Evolutionary conservation across 1,140 invertebrate species (phyloP).

Genomic region (Alviniconcha marisindica): DNA sequence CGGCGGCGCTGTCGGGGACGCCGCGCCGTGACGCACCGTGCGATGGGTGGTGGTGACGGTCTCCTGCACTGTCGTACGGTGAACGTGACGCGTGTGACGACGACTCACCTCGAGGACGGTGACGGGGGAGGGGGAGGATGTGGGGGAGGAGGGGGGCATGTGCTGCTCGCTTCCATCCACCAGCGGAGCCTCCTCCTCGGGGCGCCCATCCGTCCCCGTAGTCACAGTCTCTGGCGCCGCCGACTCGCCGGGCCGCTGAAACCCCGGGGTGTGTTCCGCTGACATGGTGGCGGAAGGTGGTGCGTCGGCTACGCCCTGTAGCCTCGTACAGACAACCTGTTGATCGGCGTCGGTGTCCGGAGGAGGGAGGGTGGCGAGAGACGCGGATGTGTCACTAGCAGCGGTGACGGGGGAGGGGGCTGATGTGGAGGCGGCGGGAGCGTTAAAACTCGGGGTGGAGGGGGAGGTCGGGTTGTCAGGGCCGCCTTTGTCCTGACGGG

Average conservation of each 20-base stretch:
- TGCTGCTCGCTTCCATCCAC: conserved; percentile 6
- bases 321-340: neutral
- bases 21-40: neutral
- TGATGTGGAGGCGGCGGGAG: neutral
- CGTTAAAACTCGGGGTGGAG: too few relatives aligned
- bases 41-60: neutral
- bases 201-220: too few relatives aligned
- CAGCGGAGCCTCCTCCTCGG: neutral
- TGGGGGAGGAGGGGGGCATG: neutral
- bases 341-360: neutral
- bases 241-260: too few relatives aligned
- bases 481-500: too few relatives aligned
- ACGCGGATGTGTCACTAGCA: too few relatives aligned
- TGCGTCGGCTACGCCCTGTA: neutral
- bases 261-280: neutral
- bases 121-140: neutral
- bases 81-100: neutral
- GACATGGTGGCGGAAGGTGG: neutral
- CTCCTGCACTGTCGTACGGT: neutral
- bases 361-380: neutral
- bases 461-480: too few relatives aligned
- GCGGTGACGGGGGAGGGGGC: neutral
- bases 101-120: neutral
- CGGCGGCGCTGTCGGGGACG: too few relatives aligned
- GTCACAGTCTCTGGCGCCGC: too few relatives aligned